These are phyloP conservation scores for Poecilus cupreus DNA, from an alignment of 2,888 invertebrate genomes.

Conservation along the genomic window DNA sequence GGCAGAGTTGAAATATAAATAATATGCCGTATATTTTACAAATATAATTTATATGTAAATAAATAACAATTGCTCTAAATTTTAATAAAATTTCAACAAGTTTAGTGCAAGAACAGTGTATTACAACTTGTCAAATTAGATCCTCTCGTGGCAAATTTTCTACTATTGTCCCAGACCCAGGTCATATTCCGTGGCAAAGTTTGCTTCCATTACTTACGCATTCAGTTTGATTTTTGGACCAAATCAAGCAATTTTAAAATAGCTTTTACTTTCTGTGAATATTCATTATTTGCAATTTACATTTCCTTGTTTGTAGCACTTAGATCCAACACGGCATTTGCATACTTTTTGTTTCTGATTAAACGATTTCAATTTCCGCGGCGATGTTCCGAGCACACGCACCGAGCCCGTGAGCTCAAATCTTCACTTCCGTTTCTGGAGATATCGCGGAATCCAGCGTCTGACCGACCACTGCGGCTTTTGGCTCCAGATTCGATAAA, in stretches of 20 bases:
- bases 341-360: constrained; percentile 35
- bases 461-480: constrained; percentile 2
- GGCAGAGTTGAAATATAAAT: too few species aligned
- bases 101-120: too few species aligned
- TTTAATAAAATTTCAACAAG: too few species aligned
- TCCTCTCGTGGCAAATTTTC: too few species aligned
- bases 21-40: too few species aligned
- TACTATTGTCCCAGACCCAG: too few species aligned
- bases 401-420: not conserved
- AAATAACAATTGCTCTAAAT: too few species aligned
- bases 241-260: not conserved
- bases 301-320: constrained; percentile 27
- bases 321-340: constrained; percentile 12
- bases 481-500: constrained; percentile 21
- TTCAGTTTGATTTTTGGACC: not conserved
- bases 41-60: too few species aligned
- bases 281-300: constrained; percentile 33
- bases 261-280: not conserved
- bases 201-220: not conserved
- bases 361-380: constrained; percentile 31
- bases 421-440: not conserved
- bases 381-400: not conserved
- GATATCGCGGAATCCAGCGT: not conserved
- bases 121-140: too few species aligned
- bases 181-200: too few species aligned